phyloP scores from a whole-genome alignment of 2,888 invertebrate species.

The Drosophila setosimentum region DNA sequence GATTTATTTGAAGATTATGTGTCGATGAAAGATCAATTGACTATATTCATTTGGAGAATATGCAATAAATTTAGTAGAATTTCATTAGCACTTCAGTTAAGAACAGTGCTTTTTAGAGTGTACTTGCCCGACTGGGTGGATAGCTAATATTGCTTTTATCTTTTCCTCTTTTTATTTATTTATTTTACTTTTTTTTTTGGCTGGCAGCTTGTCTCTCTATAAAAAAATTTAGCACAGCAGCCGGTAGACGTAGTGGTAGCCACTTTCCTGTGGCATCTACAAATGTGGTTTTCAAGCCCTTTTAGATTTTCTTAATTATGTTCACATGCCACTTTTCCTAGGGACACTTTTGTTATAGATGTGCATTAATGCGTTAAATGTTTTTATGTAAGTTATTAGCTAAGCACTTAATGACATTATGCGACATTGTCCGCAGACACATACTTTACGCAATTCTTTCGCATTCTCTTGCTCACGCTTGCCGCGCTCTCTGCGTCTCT shows the following conservation, averaged over 20 bases:
- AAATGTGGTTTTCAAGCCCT: not conserved
- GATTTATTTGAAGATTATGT: not conserved
- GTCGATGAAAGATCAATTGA: not conserved
- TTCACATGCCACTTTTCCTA: not conserved
- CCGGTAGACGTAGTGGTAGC: not conserved
- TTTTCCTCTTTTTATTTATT: not conserved
- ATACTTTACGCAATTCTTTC: constrained; percentile 70
- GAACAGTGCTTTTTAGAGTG: not conserved
- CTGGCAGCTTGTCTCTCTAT: constrained; percentile 18
- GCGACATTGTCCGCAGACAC: constrained; percentile 28
- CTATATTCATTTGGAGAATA: not conserved
- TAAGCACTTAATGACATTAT: constrained; percentile 69
- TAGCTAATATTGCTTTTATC: constrained; percentile 5
- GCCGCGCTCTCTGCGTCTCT: not conserved
- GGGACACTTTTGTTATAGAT: constrained; percentile 26
- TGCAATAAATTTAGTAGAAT: not conserved
- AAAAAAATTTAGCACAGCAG: constrained; percentile 32
- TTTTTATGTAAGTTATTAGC: constrained; percentile 70
- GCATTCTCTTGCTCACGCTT: constrained; percentile 6
- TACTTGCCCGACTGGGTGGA: constrained; percentile 10
- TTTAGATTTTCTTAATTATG: constrained; percentile 26
- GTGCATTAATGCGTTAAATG: constrained; percentile 58
- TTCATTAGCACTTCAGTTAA: not conserved
- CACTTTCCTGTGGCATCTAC: constrained; percentile 10
- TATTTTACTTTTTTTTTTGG: not conserved